Evolutionary conservation across 2,113 vertebrate genomes (phyloP), one percentile per base, ranked within the genome.

Genomic region (Oriolus oriolus): DNA sequence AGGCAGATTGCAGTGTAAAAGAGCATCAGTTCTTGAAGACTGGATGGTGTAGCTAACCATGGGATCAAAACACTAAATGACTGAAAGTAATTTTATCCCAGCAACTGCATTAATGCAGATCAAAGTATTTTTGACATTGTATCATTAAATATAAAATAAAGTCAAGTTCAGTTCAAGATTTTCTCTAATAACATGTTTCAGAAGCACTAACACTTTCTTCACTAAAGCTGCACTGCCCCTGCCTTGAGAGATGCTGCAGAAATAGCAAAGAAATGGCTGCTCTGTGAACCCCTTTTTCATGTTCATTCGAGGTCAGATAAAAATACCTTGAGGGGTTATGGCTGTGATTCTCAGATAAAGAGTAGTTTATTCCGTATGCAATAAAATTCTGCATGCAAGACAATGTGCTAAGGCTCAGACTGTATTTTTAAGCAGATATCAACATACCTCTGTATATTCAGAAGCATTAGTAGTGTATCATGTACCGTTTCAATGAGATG

Each of bases 81-180:
- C 45, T 79, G 28, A 50, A 93, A 93, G 44, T 77, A 77, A 83
- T 95, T 96, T 83, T 39, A 39, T 89, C 91, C 69, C 37, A 92
- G 33, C 39, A 82, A 63, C 45, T 78, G 42, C 65, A 75, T 92
- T 87, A 81, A 41, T 82, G 64, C 60, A 88, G 75, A 88, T 91
- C 79, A 71, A 93, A 90, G 41, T 60, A 61, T 61, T 82, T 89
- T 75, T 93, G 66, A 78, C 68, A 83, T 87, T 1, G 3, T 92
- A 23, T 84, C 69, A 90, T 93, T 89, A 89, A 94, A 87, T 82
- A 90, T 68, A 78, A 96, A 89, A 65, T 74, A 54, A 93, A 95
- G 52, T 83, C 82, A 94, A 87, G 33, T 59, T 66, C 44, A 71
- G 31, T 78, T 71, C 79, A 84, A 87, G 76, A 64, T 70, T 74